phyloP scores from a whole-genome alignment of 2,797 vertebrate genomes.

The Lepus oiostolus region DNA sequence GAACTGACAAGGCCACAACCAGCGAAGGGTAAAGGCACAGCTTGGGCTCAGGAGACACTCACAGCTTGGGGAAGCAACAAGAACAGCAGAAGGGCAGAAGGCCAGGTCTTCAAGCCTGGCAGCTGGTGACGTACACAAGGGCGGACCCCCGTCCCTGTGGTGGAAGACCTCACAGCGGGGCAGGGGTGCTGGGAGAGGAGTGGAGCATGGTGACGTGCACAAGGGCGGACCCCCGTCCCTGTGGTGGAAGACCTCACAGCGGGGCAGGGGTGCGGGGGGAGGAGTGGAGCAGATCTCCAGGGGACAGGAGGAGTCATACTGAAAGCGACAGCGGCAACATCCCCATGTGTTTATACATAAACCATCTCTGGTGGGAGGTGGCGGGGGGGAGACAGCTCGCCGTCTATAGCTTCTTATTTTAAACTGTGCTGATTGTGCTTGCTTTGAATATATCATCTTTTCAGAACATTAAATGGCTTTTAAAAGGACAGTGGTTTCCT shows the following conservation, averaged over 20 bases:
- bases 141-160: not conserved
- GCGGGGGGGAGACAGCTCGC: not conserved
- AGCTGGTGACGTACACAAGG: not conserved
- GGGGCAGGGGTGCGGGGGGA: too few relatives aligned
- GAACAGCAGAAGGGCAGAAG: not conserved
- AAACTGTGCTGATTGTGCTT: slow-evolving; percentile 47
- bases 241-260: too few relatives aligned
- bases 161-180: too few relatives aligned
- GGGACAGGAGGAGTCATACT: not conserved
- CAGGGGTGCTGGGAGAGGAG: too few relatives aligned
- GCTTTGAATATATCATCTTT: slow-evolving; percentile 32
- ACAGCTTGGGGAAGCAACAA: not conserved
- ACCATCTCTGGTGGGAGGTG: not conserved
- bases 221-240: too few relatives aligned
- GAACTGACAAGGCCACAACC: not conserved
- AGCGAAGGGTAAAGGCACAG: not conserved
- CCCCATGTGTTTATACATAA: not conserved
- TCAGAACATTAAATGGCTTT: slow-evolving; percentile 47
- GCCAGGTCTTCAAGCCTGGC: not conserved
- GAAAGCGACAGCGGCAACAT: not conserved
- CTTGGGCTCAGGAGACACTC: not conserved
- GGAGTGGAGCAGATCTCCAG: not conserved
- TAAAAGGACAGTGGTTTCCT: not conserved
- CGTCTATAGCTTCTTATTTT: not conserved
- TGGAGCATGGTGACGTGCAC: too few relatives aligned